Percentiles rank a stretch among this genome's conserved stretches.
These are phyloP conservation scores for Caenorhabditis becei DNA, from an alignment of 2,888 invertebrate species.

Conservation along the genomic window DNA sequence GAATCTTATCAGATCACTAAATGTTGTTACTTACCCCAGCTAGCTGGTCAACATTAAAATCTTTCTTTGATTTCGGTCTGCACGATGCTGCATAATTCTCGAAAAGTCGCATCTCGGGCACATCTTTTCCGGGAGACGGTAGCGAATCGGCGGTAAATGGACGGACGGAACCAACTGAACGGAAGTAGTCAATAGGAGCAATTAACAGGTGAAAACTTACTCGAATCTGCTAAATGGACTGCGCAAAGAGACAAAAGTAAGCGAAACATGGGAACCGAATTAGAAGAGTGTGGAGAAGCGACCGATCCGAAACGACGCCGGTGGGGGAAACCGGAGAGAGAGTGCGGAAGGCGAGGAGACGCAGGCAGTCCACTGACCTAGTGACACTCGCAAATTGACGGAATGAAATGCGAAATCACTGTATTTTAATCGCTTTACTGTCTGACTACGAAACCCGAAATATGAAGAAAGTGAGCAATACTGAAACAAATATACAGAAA, in stretches of 20 bases:
- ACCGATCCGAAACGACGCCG: constrained; percentile 26
- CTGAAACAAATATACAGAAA: background rate
- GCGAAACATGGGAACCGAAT: background rate
- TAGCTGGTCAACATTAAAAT: constrained; percentile 73
- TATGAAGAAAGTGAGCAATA: constrained; percentile 3
- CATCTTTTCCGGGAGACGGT: constrained; percentile 75
- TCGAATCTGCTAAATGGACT: background rate
- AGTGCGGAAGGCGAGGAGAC: constrained; percentile 16
- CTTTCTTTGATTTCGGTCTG: constrained; percentile 62
- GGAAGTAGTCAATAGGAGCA: background rate
- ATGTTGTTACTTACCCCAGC: constrained; percentile 68
- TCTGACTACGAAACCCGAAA: constrained; percentile 6
- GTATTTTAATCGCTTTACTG: constrained; percentile 6
- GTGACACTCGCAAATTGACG: constrained; percentile 22
- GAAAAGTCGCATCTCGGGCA: constrained; percentile 75
- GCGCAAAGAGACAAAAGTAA: background rate
- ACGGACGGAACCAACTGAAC: constrained; percentile 31
- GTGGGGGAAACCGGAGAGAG: background rate
- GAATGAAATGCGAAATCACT: background rate
- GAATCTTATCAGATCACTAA: no score
- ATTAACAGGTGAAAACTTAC: constrained; percentile 15
- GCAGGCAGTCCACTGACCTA: constrained; percentile 34
- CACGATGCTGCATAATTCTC: constrained; percentile 78
- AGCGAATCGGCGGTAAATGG: constrained; percentile 65
- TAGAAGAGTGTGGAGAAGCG: constrained; percentile 7